A percentile compares a stretch with the other conserved stretches of the same genome.
Conservation (phyloP, 2,797 vertebrate species). For the Varecia variegata region DNA sequence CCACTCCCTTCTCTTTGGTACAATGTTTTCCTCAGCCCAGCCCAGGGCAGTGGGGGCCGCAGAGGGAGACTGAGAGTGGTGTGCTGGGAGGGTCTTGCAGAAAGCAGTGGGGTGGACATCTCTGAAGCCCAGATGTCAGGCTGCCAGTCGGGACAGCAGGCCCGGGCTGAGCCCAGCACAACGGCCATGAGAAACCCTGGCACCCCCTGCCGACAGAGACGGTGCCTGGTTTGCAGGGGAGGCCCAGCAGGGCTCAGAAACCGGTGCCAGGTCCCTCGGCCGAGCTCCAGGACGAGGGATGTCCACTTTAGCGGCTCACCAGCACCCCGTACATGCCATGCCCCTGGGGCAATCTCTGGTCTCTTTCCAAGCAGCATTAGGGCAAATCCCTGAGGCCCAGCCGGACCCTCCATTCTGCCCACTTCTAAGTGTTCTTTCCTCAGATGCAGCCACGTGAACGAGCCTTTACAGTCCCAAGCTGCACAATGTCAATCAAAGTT, state of each 20-base stretch:
- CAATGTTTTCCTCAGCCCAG: background rate
- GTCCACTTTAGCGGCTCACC: rapidly evolving
- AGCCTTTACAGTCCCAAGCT: background rate
- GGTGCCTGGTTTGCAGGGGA: background rate
- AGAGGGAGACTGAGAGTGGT: rapidly evolving
- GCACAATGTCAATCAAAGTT: rapidly evolving
- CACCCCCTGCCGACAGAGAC: background rate
- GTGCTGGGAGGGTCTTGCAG: no score
- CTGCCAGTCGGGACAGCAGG: background rate
- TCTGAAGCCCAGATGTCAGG: background rate
- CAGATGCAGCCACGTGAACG: rapidly evolving
- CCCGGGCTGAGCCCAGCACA: rapidly evolving
- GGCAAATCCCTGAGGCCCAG: no score
- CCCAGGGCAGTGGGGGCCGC: background rate
- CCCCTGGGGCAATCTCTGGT: background rate
- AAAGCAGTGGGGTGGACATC: background rate
- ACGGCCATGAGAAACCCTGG: background rate
- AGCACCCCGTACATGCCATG: background rate
- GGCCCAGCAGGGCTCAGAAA: background rate
- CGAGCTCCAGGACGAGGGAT: background rate
- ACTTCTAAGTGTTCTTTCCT: background rate
- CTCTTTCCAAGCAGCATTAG: background rate
- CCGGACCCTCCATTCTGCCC: no score
- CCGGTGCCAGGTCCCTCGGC: background rate
- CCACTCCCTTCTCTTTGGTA: background rate